Conservation (phyloP, 2,797 vertebrate species). For the Dipus sagitta region DNA sequence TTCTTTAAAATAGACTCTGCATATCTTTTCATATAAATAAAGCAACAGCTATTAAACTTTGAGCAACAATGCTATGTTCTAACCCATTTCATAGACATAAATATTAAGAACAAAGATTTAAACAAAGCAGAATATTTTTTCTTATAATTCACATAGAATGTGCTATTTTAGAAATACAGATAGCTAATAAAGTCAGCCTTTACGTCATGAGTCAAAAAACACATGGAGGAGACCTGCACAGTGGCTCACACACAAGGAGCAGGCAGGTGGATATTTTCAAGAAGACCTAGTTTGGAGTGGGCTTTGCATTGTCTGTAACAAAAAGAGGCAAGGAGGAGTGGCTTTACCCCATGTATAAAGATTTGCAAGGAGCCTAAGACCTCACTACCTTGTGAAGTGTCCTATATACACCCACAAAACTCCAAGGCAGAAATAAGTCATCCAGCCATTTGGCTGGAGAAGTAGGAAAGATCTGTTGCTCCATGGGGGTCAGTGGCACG, state of each 20-base stretch:
- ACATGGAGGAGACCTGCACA: not conserved
- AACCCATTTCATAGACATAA: not conserved
- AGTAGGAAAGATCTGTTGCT: not conserved
- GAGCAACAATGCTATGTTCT: not conserved
- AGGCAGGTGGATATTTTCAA: not conserved
- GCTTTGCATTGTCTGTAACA: not conserved
- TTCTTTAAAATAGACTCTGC: not conserved
- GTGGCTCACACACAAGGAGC: not conserved
- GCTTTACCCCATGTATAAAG: not conserved
- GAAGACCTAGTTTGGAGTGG: not conserved
- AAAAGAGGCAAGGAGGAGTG: not conserved
- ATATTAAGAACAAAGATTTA: slow-evolving; percentile 16
- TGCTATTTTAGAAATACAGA: not conserved
- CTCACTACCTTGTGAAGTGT: not conserved
- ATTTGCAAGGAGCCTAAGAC: not conserved
- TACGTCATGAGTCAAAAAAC: not conserved
- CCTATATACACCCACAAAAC: slow-evolving; percentile 19
- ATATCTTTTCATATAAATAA: slow-evolving; percentile 2
- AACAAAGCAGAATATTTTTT: slow-evolving; percentile 33
- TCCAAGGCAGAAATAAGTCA: not conserved
- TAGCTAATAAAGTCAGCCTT: not conserved
- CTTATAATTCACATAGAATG: not conserved
- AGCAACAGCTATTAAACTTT: not conserved
- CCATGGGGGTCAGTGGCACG: not conserved
- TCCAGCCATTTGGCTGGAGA: not conserved